Percentiles rank a stretch among this genome's conserved stretches.
Evolutionary conservation across 2,888 invertebrate genomes (phyloP).

Genomic region (Pammene fasciana): DNA sequence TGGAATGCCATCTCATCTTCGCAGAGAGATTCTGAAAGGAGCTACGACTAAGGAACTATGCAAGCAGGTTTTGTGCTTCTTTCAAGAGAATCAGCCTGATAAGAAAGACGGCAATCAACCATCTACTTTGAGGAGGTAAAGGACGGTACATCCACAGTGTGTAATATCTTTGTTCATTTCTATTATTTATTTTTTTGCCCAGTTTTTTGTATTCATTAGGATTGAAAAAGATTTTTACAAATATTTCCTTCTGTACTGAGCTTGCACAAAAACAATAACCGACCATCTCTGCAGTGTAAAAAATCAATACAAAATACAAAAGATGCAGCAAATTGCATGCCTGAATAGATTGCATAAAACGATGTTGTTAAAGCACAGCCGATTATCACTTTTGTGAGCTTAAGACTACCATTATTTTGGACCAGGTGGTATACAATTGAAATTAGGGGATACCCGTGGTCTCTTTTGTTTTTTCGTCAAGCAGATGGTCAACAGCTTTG

Average conservation of each 20-base stretch:
- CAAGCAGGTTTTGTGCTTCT: too few relatives aligned
- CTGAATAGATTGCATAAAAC: slow-evolving; percentile 16
- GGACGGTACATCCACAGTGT: too few relatives aligned
- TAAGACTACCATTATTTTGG: slow-evolving; percentile 5
- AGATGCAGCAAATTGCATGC: slow-evolving; percentile 10
- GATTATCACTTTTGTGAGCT: slow-evolving; percentile 24
- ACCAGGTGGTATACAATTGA: slow-evolving; percentile 15
- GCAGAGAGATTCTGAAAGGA: too few relatives aligned
- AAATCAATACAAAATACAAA: neutral
- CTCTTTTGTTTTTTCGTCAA: slow-evolving; percentile 10
- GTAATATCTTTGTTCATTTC: too few relatives aligned
- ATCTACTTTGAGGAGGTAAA: too few relatives aligned
- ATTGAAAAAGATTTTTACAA: neutral
- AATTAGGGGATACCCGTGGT: slow-evolving; percentile 16
- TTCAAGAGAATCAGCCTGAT: too few relatives aligned
- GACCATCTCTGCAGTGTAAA: neutral
- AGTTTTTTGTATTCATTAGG: neutral
- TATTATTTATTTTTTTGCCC: neutral
- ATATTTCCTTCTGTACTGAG: neutral
- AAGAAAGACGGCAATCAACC: too few relatives aligned
- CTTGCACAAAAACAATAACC: slow-evolving; percentile 6
- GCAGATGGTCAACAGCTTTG: slow-evolving; percentile 20
- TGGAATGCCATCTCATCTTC: too few relatives aligned
- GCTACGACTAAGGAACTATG: too few relatives aligned
- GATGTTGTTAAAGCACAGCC: neutral